A percentile compares a stretch with the other conserved stretches of the same genome.
phyloP scores from a whole-genome alignment of 2,888 invertebrate species.

The Penaeus monodon region DNA sequence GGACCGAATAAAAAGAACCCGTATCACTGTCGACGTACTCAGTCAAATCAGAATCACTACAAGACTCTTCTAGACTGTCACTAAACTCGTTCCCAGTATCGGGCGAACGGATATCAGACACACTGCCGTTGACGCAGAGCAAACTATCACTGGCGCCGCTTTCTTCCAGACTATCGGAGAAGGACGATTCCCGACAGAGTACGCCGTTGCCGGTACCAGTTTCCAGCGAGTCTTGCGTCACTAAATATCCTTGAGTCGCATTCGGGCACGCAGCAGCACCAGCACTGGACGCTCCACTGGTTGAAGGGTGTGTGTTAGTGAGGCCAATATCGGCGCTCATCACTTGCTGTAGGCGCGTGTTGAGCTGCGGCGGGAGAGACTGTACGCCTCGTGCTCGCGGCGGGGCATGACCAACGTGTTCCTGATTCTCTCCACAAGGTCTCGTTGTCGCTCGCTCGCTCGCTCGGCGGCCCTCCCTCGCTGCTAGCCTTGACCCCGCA shows the following conservation, averaged over 20 bases:
- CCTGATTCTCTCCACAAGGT: too few relatives aligned
- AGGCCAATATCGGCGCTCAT: slow-evolving; percentile 14
- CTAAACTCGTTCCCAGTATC: background rate
- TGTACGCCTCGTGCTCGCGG: too few relatives aligned
- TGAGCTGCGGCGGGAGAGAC: too few relatives aligned
- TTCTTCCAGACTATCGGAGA: slow-evolving; percentile 21
- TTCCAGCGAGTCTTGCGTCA: background rate
- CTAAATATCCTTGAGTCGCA: background rate
- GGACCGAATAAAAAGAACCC: slow-evolving; percentile 44
- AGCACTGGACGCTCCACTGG: slow-evolving; percentile 4
- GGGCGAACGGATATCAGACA: background rate
- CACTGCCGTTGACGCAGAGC: background rate
- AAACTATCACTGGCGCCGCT: slow-evolving; percentile 26
- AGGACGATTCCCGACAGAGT: background rate
- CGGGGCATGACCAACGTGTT: too few relatives aligned
- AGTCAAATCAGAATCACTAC: slow-evolving; percentile 19
- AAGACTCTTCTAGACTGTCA: slow-evolving; percentile 19
- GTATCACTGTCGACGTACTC: slow-evolving; percentile 41
- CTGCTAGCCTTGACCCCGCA: slow-evolving; percentile 17
- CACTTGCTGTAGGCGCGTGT: slow-evolving; percentile 19
- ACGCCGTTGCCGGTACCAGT: background rate
- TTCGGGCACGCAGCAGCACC: slow-evolving; percentile 17
- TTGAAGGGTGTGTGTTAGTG: slow-evolving; percentile 4
- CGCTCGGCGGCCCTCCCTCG: background rate
- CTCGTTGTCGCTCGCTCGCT: background rate